A percentile compares a stretch with the other conserved stretches of the same genome.
These are phyloP conservation scores for Urocitellus parryii DNA, from an alignment of 2,113 vertebrate species.

Conservation along the genomic window DNA sequence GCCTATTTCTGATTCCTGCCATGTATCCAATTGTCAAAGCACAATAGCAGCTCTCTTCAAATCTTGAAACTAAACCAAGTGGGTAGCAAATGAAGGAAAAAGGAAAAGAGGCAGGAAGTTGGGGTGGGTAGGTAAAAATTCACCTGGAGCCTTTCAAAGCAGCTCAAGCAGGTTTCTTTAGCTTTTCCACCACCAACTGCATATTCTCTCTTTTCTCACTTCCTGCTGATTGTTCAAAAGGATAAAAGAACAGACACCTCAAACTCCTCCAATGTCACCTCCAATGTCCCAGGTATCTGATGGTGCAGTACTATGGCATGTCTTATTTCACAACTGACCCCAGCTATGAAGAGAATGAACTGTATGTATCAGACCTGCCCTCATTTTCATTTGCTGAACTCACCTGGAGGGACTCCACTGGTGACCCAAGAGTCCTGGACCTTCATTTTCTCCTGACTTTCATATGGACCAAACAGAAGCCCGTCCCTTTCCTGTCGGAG, in stretches of 20 bases:
- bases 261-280: neutral
- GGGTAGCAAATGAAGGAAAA: neutral
- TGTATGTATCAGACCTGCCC: neutral
- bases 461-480: conserved; percentile 96
- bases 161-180: neutral
- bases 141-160: neutral
- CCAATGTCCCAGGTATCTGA: neutral
- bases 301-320: neutral
- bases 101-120: neutral
- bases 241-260: neutral
- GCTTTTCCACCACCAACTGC: neutral
- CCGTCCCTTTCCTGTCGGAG: conserved; percentile 96
- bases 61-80: neutral
- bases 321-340: neutral
- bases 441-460: conserved; percentile 96
- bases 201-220: neutral
- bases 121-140: neutral
- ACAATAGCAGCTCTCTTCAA: neutral
- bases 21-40: neutral
- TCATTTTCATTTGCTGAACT: conserved; percentile 52
- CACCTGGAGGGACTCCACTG: conserved; percentile 95
- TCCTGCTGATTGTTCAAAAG: neutral
- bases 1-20: neutral
- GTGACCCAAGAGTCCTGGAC: conserved; percentile 96
- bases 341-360: neutral